Evolutionary conservation across 2,888 invertebrate genomes (phyloP).

Genomic region (Trissoscelio sp.): DNA sequence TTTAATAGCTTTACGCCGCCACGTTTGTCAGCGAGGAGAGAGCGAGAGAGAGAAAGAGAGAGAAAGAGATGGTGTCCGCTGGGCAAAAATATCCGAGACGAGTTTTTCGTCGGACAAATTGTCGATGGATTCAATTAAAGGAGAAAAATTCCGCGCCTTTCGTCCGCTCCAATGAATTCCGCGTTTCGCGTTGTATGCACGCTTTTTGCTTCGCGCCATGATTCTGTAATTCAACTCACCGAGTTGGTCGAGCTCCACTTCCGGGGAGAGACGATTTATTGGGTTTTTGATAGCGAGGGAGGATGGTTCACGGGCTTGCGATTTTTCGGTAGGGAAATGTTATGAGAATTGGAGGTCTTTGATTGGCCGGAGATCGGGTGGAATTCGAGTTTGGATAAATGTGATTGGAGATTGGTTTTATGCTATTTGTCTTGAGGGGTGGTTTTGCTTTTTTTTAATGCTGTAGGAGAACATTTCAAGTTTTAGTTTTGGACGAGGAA

Average conservation of each 20-base stretch:
- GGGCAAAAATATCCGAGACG: conserved; percentile 80
- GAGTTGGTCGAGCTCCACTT: conserved; percentile 42
- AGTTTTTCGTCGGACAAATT: conserved; percentile 82
- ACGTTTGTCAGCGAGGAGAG: conserved; percentile 69
- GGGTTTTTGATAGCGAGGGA: conserved; percentile 17
- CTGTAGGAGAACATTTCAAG: too few relatives aligned
- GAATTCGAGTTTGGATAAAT: neutral
- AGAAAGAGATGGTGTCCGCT: conserved; percentile 69
- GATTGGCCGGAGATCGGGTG: conserved; percentile 29
- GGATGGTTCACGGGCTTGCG: conserved; percentile 8
- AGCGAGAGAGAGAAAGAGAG: too few relatives aligned
- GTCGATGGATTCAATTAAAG: conserved; percentile 83
- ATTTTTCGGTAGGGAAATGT: conserved; percentile 28
- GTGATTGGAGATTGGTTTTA: neutral
- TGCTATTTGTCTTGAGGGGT: too few relatives aligned
- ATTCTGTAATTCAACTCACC: conserved; percentile 56
- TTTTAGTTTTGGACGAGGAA: too few relatives aligned
- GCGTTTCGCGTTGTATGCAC: conserved; percentile 29
- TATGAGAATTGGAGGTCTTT: conserved; percentile 28
- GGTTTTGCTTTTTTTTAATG: too few relatives aligned
- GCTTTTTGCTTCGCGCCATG: conserved; percentile 38
- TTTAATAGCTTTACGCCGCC: conserved; percentile 83
- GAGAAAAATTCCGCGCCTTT: conserved; percentile 75
- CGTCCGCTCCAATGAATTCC: conserved; percentile 25
- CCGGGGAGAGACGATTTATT: conserved; percentile 36